Evolutionary conservation across 2,113 vertebrate genomes (phyloP).

Genomic region (Parus major): DNA sequence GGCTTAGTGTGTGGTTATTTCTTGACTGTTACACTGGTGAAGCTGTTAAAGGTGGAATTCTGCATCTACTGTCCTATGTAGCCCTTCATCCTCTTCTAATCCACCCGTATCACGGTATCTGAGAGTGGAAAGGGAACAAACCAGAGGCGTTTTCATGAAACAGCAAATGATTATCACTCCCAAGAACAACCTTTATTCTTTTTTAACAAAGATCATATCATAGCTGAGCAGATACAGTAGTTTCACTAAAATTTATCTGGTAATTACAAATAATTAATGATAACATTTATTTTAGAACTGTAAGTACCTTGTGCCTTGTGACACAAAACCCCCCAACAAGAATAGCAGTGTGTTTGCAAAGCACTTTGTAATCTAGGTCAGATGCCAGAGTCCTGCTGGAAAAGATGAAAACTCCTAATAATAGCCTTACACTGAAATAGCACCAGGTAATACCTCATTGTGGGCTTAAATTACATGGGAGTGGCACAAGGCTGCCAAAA

Average conservation of each 20-base stretch:
- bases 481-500: not conserved
- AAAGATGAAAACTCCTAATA: not conserved
- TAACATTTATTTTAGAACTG: slow-evolving; percentile 26
- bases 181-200: slow-evolving; percentile 50
- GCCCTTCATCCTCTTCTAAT: not conserved
- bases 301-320: not conserved
- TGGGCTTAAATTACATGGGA: not conserved
- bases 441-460: not conserved
- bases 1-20: not conserved
- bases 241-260: not conserved
- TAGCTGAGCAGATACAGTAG: not conserved
- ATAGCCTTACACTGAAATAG: not conserved
- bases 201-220: not conserved
- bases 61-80: not conserved
- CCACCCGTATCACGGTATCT: not conserved
- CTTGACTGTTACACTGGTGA: not conserved
- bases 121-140: not conserved
- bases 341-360: not conserved
- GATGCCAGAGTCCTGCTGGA: not conserved
- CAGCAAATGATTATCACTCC: slow-evolving; percentile 4
- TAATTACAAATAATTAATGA: slow-evolving; percentile 33
- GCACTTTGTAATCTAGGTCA: not conserved
- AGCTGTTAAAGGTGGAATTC: not conserved
- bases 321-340: not conserved
- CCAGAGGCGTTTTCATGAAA: not conserved